A percentile compares a stretch with the other conserved stretches of the same genome.
Conservation (phyloP, 1,140 invertebrate species). For the Drosophila nebulosa region DNA sequence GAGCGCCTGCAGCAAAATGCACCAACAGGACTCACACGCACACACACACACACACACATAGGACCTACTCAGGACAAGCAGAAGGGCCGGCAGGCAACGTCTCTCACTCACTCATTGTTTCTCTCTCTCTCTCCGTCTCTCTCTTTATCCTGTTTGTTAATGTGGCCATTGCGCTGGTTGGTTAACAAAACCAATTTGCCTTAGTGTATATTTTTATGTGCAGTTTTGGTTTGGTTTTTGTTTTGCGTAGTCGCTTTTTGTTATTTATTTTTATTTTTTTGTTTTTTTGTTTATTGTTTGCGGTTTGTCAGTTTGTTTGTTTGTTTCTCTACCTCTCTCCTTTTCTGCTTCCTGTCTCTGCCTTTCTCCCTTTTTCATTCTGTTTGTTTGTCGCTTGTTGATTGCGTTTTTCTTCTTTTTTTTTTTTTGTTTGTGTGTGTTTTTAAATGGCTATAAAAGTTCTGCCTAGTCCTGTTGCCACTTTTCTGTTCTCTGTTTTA, state of each 20-base stretch:
- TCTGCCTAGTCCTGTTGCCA: neutral
- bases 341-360: neutral
- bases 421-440: neutral
- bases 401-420: conserved; percentile 15
- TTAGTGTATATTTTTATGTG: conserved; percentile 64
- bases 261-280: conserved; percentile 35
- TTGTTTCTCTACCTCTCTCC: conserved; percentile 10
- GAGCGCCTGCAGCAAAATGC: neutral
- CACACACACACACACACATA: neutral
- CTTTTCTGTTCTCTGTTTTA: neutral
- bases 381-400: conserved; percentile 24
- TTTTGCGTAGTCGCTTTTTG: conserved; percentile 21
- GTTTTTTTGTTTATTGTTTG: conserved; percentile 28
- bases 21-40: neutral
- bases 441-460: neutral
- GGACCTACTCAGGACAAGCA: neutral
- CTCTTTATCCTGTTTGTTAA: conserved; percentile 32
- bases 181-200: conserved; percentile 66
- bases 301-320: conserved; percentile 29
- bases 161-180: conserved; percentile 53
- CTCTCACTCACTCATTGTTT: neutral
- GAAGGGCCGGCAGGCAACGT: conserved; percentile 3
- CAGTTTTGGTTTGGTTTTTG: conserved; percentile 30
- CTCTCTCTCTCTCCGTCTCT: neutral
- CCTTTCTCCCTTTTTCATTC: neutral